A percentile compares a stretch with the other conserved stretches of the same genome.
phyloP scores from a whole-genome alignment of 1,140 invertebrate species.

The Wasmannia auropunctata region DNA sequence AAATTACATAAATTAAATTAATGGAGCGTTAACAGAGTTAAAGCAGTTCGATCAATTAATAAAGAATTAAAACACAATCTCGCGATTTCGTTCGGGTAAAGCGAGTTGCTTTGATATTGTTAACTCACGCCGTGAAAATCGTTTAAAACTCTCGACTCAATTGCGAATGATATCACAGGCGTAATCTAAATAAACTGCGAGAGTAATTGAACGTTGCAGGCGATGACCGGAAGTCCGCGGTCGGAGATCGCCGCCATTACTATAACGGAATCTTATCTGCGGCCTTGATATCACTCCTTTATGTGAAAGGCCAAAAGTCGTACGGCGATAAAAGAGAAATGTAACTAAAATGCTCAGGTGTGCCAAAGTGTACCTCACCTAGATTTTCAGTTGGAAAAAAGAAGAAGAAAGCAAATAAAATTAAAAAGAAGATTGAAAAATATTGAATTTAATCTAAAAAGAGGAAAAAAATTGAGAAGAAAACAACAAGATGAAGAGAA shows the following conservation, averaged over 20 bases:
- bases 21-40: neutral
- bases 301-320: constrained; percentile 35
- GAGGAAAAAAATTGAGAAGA: neutral
- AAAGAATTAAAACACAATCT: neutral
- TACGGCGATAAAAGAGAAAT: neutral
- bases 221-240: constrained; percentile 64
- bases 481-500: neutral
- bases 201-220: constrained; percentile 34
- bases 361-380: neutral
- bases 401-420: neutral
- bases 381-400: too few relatives aligned
- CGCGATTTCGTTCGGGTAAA: neutral
- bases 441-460: neutral
- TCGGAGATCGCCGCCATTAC: constrained; percentile 31
- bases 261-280: constrained; percentile 56
- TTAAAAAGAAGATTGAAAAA: neutral
- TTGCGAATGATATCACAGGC: constrained; percentile 52
- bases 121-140: neutral
- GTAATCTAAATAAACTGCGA: constrained; percentile 38
- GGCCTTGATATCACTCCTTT: constrained; percentile 55
- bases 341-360: neutral
- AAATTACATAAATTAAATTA: neutral
- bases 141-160: constrained; percentile 15
- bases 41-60: neutral
- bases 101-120: neutral